phyloP scores from a whole-genome alignment of 1,140 invertebrate genomes.

The Calliphora vicina region DNA sequence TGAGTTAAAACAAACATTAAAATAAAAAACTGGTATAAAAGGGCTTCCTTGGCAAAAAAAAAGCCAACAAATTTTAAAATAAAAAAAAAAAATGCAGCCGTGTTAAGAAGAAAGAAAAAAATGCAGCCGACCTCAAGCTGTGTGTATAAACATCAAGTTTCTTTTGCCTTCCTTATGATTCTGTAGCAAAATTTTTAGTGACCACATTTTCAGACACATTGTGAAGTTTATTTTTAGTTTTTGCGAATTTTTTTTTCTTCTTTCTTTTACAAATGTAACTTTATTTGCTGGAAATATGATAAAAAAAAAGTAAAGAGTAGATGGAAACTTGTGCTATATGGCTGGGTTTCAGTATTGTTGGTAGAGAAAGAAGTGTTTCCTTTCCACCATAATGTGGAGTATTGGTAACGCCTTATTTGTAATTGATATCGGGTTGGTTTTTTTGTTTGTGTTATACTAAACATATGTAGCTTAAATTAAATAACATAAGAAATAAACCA shows the following conservation, averaged over 20 bases:
- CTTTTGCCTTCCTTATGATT: background rate
- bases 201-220: background rate
- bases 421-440: conserved; percentile 10
- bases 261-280: background rate
- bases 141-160: background rate
- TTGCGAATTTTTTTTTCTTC: no score
- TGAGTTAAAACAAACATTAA: background rate
- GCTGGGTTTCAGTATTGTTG: no score
- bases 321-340: no score
- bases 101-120: conserved; percentile 8
- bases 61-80: background rate
- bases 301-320: no score
- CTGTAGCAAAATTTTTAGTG: background rate
- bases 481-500: background rate
- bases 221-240: background rate
- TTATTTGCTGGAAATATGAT: background rate
- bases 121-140: conserved; percentile 9
- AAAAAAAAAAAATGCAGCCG: background rate
- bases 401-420: conserved; percentile 31
- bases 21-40: background rate
- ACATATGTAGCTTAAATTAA: background rate
- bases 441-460: background rate
- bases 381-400: background rate
- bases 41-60: background rate
- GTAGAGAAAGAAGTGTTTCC: background rate